These are phyloP conservation scores for Phengaris arion DNA, from an alignment of 2,888 invertebrate genomes.

Conservation along the genomic window DNA sequence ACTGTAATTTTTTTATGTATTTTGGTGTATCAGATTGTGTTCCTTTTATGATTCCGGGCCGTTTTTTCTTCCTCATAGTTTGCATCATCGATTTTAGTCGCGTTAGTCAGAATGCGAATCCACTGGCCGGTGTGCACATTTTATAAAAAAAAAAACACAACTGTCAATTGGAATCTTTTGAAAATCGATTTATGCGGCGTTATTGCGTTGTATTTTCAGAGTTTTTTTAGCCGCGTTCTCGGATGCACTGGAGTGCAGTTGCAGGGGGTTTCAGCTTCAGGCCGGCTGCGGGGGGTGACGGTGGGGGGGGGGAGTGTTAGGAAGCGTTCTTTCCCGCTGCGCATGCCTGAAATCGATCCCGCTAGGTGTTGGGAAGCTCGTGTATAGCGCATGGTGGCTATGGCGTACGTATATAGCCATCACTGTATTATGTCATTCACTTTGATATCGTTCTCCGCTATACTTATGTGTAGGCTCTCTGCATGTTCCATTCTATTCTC, in stretches of 20 bases:
- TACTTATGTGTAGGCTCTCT: slow-evolving; percentile 43
- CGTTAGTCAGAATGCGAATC: slow-evolving; percentile 34
- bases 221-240: slow-evolving; percentile 58
- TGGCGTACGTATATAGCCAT: slow-evolving; percentile 43
- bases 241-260: slow-evolving; percentile 77
- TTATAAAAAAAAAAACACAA: slow-evolving; percentile 37
- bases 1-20: slow-evolving; percentile 47
- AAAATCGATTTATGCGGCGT: slow-evolving; percentile 39
- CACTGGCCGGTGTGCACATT: slow-evolving; percentile 41
- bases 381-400: slow-evolving; percentile 42
- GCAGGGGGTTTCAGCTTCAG: slow-evolving; percentile 60
- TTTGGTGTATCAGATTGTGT: slow-evolving; percentile 40
- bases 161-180: slow-evolving; percentile 32
- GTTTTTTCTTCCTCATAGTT: slow-evolving; percentile 78
- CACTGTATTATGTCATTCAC: slow-evolving; percentile 73
- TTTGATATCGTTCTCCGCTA: slow-evolving; percentile 60
- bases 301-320: slow-evolving; percentile 47
- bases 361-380: slow-evolving; percentile 62
- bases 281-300: slow-evolving; percentile 44
- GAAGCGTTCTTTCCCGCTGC: slow-evolving; percentile 53
- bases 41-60: slow-evolving; percentile 48
- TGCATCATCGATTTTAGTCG: slow-evolving; percentile 44
- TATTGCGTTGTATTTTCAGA: slow-evolving; percentile 50
- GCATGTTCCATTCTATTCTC: slow-evolving; percentile 40
- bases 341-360: slow-evolving; percentile 76